These are phyloP conservation scores for Habrosyne pyritoides DNA, from an alignment of 2,888 invertebrate genomes.

Conservation along the genomic window DNA sequence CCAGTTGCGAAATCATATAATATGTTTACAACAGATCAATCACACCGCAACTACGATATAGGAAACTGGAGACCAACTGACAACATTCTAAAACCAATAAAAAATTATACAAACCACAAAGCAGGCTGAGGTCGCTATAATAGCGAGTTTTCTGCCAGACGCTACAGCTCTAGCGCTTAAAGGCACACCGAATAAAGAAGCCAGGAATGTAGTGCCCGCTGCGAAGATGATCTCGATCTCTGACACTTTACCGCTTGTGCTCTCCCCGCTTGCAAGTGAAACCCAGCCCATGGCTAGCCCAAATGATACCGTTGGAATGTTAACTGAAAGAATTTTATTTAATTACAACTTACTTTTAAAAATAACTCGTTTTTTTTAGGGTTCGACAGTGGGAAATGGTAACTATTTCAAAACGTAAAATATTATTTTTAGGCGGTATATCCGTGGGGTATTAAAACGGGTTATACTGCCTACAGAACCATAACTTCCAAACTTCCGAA, in stretches of 20 bases:
- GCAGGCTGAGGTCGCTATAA: slow-evolving; percentile 51
- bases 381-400: too few relatives aligned
- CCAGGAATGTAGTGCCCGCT: slow-evolving; percentile 48
- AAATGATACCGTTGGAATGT: slow-evolving; percentile 63
- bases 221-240: slow-evolving; percentile 27
- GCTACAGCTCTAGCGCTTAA: slow-evolving; percentile 53
- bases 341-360: too few relatives aligned
- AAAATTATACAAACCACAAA: slow-evolving; percentile 47
- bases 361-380: too few relatives aligned
- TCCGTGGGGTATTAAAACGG: too few relatives aligned
- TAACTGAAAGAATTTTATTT: slow-evolving; percentile 47
- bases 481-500: too few relatives aligned
- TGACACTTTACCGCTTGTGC: slow-evolving; percentile 15
- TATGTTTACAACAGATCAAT: neutral
- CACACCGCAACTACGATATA: neutral
- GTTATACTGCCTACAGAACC: too few relatives aligned
- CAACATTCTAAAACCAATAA: neutral
- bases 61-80: neutral
- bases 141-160: slow-evolving; percentile 51
- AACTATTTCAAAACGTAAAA: too few relatives aligned
- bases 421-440: too few relatives aligned
- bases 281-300: slow-evolving; percentile 70
- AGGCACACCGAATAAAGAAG: slow-evolving; percentile 56
- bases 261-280: slow-evolving; percentile 59
- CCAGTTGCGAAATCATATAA: too few relatives aligned